Evolutionary conservation across 2,888 invertebrate species (phyloP).

Genomic region (Chrysodeixis includens): DNA sequence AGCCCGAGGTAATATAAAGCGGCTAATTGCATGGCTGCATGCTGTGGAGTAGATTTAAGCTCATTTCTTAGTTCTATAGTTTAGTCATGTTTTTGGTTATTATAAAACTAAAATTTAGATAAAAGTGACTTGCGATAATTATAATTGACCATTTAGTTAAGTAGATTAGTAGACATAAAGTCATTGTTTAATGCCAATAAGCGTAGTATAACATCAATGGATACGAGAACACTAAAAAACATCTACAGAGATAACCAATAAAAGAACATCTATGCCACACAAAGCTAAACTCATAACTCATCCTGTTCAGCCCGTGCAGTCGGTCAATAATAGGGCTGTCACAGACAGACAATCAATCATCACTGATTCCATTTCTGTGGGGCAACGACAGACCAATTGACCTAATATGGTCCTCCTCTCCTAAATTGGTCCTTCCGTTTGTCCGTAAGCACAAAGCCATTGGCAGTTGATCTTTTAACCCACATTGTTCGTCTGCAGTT

Average conservation of each 20-base stretch:
- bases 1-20: neutral
- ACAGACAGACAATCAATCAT: slow-evolving; percentile 46
- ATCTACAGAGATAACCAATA: neutral
- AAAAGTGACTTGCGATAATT: neutral
- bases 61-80: neutral
- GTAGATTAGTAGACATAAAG: neutral
- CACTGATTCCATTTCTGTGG: slow-evolving; percentile 41
- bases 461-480: slow-evolving; percentile 80
- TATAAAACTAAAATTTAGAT: neutral
- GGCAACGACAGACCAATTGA: slow-evolving; percentile 67
- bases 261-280: neutral
- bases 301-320: slow-evolving; percentile 8
- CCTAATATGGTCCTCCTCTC: slow-evolving; percentile 66
- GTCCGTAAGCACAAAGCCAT: slow-evolving; percentile 61
- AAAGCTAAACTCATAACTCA: slow-evolving; percentile 10
- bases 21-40: too few relatives aligned
- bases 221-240: neutral
- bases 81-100: neutral
- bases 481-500: slow-evolving; percentile 58
- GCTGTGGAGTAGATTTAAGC: neutral
- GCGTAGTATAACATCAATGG: neutral
- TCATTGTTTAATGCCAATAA: slow-evolving; percentile 2
- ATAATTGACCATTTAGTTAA: neutral
- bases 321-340: slow-evolving; percentile 28
- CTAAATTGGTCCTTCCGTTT: slow-evolving; percentile 77